Evolutionary conservation across 1,140 invertebrate genomes (phyloP).

Genomic region (Megalonaias nervosa): DNA sequence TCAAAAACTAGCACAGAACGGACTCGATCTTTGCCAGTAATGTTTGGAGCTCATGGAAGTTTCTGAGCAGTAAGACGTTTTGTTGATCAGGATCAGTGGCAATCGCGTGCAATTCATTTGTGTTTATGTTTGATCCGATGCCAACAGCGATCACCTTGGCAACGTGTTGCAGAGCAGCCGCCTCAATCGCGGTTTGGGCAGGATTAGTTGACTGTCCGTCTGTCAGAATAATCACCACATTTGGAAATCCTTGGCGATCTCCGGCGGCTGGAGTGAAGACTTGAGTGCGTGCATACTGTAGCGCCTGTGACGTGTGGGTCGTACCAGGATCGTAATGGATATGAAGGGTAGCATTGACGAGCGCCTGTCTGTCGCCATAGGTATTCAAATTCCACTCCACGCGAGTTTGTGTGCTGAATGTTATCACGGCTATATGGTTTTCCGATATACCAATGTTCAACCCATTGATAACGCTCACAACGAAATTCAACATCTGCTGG

Average conservation of each 20-base stretch:
- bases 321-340: neutral
- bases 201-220: slow-evolving; percentile 12
- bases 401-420: slow-evolving; percentile 16
- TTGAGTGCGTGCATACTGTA: neutral
- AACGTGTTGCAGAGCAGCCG: neutral
- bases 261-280: neutral
- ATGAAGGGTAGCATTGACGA: neutral
- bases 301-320: neutral
- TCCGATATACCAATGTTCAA: slow-evolving; percentile 32
- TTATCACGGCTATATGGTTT: slow-evolving; percentile 29
- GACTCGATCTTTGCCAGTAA: too few species aligned
- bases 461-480: slow-evolving; percentile 33
- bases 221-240: slow-evolving; percentile 12
- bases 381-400: neutral
- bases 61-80: too few species aligned
- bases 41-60: too few species aligned
- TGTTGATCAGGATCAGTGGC: too few species aligned
- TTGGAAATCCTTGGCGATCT: neutral
- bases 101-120: too few species aligned
- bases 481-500: slow-evolving; percentile 41
- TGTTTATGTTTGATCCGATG: neutral
- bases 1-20: too few species aligned
- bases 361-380: neutral
- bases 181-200: neutral
- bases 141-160: slow-evolving; percentile 1